Base-by-base conservation (phyloP, 2,888 invertebrate genomes). In the Escarpia spicata region DNA sequence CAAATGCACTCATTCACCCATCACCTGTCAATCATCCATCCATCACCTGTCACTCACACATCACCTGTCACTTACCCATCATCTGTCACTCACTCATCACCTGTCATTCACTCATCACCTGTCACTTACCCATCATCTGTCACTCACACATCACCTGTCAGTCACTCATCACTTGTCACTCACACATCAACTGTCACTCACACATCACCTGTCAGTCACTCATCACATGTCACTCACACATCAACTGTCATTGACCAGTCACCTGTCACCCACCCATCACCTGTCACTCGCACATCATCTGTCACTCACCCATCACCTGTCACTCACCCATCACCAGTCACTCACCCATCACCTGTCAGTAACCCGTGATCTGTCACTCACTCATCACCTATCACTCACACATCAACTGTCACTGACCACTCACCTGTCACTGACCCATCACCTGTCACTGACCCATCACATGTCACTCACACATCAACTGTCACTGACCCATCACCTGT, bases 21-120 rank as follows among this genome's bases (percentile, higher is more conserved):
- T 3, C 75, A 75, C 26, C 15, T 19, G 2, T 75, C n/a, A 75
- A 1, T 75, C 19, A 75, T 6, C n/a, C 26, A 75, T 26, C 19
- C 37, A 37, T 37, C 37, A 37, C 0, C 37, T 37, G 37, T 37
- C 37, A 37, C 37, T 37, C 37, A 37, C 37, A 37, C 37, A 37
- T 37, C 98, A 98, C 10, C 98, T 97, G 96, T 98, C 37, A 37
- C 37, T 37, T 0, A 75, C 75, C 19, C 3, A 6, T 3, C 75
- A 75, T 2, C 15, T 19, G 2, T 75, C n/a, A 75, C 3, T 75
- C 3, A 75, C 19, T 3, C 26, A 75, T 26, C 19, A 75, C 37
- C 37, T 75, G 75, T 26, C 6, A 75, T 26, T 6, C 26, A 75
- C 0, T 3, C 19, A 26, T 12, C 19, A 26, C 1, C 52, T 52